These are phyloP conservation scores for Nothoprocta pentlandii DNA, from an alignment of 2,113 vertebrate species.

Conservation along the genomic window DNA sequence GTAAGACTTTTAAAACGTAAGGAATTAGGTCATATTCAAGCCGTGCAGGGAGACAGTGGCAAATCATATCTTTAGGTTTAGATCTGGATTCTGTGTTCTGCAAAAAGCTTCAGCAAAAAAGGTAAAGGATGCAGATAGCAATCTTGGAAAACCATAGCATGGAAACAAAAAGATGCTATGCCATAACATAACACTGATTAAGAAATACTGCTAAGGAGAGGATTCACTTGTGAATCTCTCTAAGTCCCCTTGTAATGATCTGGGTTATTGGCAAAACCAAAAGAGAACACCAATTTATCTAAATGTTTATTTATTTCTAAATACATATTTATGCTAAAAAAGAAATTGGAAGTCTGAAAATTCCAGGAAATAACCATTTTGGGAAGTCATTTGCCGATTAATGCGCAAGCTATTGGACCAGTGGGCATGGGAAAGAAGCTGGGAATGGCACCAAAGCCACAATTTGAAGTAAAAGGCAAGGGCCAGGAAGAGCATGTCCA, in stretches of 20 bases:
- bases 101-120: neutral
- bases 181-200: neutral
- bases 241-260: neutral
- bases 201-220: neutral
- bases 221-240: neutral
- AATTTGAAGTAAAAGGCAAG: neutral
- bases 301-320: no score
- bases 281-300: neutral
- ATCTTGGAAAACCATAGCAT: neutral
- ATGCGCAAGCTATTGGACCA: neutral
- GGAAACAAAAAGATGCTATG: neutral
- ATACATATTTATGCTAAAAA: neutral
- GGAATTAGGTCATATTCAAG: neutral
- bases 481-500: neutral
- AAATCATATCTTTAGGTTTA: neutral
- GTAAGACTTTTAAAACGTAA: neutral
- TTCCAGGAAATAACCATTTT: neutral
- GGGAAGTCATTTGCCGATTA: neutral
- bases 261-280: neutral
- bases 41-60: neutral
- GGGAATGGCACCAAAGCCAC: neutral
- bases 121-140: neutral
- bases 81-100: neutral
- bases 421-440: neutral
- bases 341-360: neutral